These are phyloP conservation scores for Zapornia atra DNA, from an alignment of 2,113 vertebrate species.

Conservation along the genomic window DNA sequence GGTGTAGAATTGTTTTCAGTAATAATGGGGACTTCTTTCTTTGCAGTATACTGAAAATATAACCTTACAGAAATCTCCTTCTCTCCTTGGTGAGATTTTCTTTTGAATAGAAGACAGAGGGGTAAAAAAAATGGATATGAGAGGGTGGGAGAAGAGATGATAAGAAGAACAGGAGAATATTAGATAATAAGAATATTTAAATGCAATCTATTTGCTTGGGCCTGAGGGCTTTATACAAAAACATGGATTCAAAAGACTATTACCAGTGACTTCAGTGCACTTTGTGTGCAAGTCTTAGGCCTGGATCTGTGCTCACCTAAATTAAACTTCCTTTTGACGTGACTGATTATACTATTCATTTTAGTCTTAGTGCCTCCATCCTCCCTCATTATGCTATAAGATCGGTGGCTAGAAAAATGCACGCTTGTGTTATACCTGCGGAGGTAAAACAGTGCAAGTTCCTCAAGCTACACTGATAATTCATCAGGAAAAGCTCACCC, in stretches of 20 bases:
- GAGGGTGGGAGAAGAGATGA: neutral
- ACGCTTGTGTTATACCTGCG: accelerated
- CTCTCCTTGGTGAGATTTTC: neutral
- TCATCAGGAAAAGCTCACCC: neutral
- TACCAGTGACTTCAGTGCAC: neutral
- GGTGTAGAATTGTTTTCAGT: neutral
- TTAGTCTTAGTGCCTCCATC: neutral
- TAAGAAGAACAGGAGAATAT: neutral
- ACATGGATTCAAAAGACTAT: neutral
- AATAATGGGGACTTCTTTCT: neutral
- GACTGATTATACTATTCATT: neutral
- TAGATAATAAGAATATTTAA: neutral
- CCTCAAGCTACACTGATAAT: neutral
- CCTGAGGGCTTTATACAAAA: neutral
- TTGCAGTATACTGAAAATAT: neutral
- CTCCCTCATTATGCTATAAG: neutral
- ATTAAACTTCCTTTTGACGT: neutral
- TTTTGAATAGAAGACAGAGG: neutral
- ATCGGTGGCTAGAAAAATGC: neutral
- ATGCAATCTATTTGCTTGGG: neutral
- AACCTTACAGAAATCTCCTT: neutral
- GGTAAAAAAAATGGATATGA: neutral
- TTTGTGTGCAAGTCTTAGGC: neutral
- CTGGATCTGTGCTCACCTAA: neutral
- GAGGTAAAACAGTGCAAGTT: neutral